phyloP scores from a whole-genome alignment of 2,797 vertebrate species.

The Aselliscus stoliczkanus region DNA sequence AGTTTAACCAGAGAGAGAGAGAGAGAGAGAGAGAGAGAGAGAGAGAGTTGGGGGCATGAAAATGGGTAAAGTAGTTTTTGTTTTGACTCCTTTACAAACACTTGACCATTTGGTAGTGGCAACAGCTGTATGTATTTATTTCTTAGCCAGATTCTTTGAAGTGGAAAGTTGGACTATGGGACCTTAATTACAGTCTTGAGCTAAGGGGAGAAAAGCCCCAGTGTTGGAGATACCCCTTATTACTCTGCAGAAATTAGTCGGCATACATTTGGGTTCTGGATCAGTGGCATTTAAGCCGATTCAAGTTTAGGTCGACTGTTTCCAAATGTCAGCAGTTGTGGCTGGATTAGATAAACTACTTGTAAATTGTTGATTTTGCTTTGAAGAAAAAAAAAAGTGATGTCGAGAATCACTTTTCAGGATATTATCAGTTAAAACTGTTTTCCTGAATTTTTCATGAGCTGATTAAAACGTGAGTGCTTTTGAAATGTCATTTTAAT shows the following conservation, averaged over 20 bases:
- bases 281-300: background rate
- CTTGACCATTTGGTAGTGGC: conserved; percentile 14
- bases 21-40: no score
- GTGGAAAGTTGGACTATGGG: conserved; percentile 3
- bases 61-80: background rate
- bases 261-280: background rate
- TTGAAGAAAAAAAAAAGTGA: background rate
- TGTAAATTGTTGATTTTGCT: conserved; percentile 11
- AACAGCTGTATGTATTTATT: conserved; percentile 1
- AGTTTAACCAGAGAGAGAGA: background rate
- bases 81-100: background rate
- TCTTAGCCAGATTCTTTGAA: conserved; percentile 34
- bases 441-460: background rate
- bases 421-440: background rate
- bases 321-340: background rate
- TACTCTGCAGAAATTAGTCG: conserved; percentile 4
- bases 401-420: background rate
- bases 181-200: background rate
- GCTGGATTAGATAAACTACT: background rate
- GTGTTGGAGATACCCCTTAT: background rate
- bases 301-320: conserved; percentile 15
- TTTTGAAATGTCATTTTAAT: conserved; percentile 12
- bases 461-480: background rate
- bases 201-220: background rate
- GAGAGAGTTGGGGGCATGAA: background rate